Evolutionary conservation across 2,113 vertebrate species (phyloP).

Genomic region (Callopanchax toddi): DNA sequence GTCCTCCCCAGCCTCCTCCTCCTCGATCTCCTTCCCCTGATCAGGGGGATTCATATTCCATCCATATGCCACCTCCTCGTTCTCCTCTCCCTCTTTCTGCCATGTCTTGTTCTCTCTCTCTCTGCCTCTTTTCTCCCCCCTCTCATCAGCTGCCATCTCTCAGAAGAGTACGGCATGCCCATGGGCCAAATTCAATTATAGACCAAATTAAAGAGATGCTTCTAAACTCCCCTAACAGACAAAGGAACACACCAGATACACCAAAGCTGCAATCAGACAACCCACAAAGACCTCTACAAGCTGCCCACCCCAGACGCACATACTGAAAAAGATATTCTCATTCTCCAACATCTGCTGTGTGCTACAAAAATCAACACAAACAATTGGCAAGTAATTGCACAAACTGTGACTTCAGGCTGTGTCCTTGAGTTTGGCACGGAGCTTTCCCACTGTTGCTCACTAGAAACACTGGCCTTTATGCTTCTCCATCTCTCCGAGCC

Average conservation of each 20-base stretch:
- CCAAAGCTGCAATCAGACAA: slow-evolving; percentile 27
- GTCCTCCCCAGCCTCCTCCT: slow-evolving; percentile 34
- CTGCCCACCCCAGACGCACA: slow-evolving; percentile 3
- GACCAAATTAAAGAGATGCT: slow-evolving; percentile 70
- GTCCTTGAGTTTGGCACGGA: slow-evolving; percentile 5
- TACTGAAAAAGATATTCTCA: slow-evolving; percentile 21
- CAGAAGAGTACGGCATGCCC: slow-evolving; percentile 53
- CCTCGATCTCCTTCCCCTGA: slow-evolving; percentile 29
- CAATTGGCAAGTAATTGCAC: slow-evolving; percentile 3
- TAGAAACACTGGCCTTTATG: slow-evolving; percentile 23
- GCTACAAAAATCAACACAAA: slow-evolving; percentile 12
- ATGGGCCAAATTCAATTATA: slow-evolving; percentile 72
- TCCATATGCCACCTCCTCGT: slow-evolving; percentile 36
- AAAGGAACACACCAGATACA: slow-evolving; percentile 41
- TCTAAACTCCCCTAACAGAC: slow-evolving; percentile 53
- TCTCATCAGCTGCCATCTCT: slow-evolving; percentile 63
- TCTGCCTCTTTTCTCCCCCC: slow-evolving; percentile 43
- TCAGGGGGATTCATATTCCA: too few species aligned
- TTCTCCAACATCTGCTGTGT: slow-evolving; percentile 6
- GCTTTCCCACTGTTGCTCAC: slow-evolving; percentile 12
- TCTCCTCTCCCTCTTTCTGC: slow-evolving; percentile 13
- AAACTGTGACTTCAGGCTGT: slow-evolving; percentile 25
- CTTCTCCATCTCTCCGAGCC: slow-evolving; percentile 25
- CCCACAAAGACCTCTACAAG: slow-evolving; percentile 10
- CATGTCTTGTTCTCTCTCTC: slow-evolving; percentile 24